Base-by-base conservation (phyloP, 2,113 vertebrate genomes). In the Mus spicilegus region DNA sequence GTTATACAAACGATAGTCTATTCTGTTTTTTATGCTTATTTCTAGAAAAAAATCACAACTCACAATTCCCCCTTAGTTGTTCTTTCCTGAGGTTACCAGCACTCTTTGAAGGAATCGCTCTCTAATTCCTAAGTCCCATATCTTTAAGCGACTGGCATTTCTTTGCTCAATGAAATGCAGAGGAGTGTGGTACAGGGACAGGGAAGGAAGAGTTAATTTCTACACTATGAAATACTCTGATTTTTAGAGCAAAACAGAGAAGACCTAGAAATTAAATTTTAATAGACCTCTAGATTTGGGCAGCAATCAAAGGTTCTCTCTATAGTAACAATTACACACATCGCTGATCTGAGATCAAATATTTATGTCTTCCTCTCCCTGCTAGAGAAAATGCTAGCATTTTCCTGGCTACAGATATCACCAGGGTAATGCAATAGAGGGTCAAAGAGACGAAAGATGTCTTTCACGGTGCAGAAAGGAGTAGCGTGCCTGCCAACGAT, bases 401-500 rank as follows among this genome's bases (percentile, higher is more conserved):
- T 98, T 98, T 87, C 88, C 97, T 95, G 63, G 76, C 88, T 95
- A 97, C 95, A 98, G 97, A 97, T 98, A 95, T 98, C 98, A 98
- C 98, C 96, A 94, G 51, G 94, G 96, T 90, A 97, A 87, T 97
- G 98, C 98, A 98, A 97, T 61, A 98, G 98, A 98, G 98, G 98
- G 98, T 98, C 98, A 98, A 97, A 98, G 98, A 98, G 97, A 98
- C 97, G 98, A 94, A 96, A 96, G 86, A 91, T 98, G 97, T 97
- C 93, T 97, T 96, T 97, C 95, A 88, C 65, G 14, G 61, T 70
- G 65, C 70, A 96, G 30, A 93, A 95, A 97, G 94, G 88, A 97
- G 91, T 96, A 95, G 97, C 76, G 90, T 93, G 92, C 67, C 93
- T 96, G 72, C 77, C 77, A 96, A 96, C 86, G 75, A 96, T 97